These are phyloP conservation scores for Pilophorus perplexus DNA, from an alignment of 2,888 invertebrate species.

Conservation along the genomic window DNA sequence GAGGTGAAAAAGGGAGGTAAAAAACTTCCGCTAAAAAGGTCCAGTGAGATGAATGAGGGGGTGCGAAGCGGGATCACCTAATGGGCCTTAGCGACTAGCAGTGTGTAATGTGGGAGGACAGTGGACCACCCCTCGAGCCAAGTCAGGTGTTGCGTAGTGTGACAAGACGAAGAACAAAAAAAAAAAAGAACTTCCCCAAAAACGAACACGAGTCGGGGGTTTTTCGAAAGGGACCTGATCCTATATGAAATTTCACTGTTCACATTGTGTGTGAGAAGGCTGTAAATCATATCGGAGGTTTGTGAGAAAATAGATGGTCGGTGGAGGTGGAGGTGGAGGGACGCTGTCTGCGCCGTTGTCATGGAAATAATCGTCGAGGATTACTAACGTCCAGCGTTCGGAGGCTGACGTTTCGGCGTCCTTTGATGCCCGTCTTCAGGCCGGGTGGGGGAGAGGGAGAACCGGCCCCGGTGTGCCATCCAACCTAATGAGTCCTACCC, in stretches of 20 bases:
- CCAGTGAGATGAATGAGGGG: constrained; percentile 38
- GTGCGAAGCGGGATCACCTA: constrained; percentile 33
- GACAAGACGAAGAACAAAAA: constrained; percentile 12
- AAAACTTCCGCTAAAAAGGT: neutral
- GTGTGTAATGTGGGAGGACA: too few relatives aligned
- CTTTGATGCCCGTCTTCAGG: constrained; percentile 37
- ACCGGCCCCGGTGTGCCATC: neutral
- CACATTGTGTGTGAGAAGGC: constrained; percentile 30
- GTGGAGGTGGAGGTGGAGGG: constrained; percentile 3
- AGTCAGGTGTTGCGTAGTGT: constrained; percentile 35
- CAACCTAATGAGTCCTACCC: neutral
- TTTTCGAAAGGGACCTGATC: constrained; percentile 23
- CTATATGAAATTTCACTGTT: constrained; percentile 33
- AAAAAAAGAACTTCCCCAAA: too few relatives aligned
- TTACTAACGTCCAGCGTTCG: constrained; percentile 40
- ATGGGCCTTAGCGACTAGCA: too few relatives aligned
- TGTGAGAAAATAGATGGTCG: neutral
- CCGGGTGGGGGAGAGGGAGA: neutral
- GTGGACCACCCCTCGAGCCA: constrained; percentile 34
- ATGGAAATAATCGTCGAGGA: constrained; percentile 41
- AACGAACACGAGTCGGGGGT: constrained; percentile 18
- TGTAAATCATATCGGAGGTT: constrained; percentile 26
- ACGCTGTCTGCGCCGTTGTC: constrained; percentile 40
- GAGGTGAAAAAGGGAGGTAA: constrained; percentile 1
- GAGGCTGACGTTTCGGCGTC: constrained; percentile 40